Evolutionary conservation across 2,797 vertebrate species (phyloP).

Genomic region (Varecia variegata): DNA sequence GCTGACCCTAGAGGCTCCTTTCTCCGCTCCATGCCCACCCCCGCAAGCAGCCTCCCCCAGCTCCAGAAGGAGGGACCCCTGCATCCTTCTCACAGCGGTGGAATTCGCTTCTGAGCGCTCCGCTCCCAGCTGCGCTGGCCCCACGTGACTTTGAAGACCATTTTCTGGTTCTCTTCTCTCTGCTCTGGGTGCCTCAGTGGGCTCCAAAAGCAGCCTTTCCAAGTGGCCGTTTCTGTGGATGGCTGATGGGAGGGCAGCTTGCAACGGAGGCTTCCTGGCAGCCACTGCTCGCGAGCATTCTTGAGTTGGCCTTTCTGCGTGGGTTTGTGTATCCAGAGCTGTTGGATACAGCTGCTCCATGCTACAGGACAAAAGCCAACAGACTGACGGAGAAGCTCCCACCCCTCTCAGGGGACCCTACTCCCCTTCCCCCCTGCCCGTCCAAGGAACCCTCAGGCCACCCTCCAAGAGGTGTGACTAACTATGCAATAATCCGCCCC

Average conservation of each 20-base stretch:
- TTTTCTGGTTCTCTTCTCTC: background rate
- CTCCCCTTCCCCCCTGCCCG: background rate
- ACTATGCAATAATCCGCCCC: conserved; percentile 84
- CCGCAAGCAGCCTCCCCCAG: background rate
- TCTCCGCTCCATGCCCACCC: background rate
- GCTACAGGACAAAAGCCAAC: background rate
- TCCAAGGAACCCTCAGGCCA: conserved; percentile 8
- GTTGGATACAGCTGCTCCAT: conserved; percentile 46
- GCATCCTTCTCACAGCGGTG: background rate
- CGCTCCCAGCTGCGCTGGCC: background rate
- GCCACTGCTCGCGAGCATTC: background rate
- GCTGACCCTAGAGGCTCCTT: background rate
- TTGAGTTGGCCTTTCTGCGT: background rate
- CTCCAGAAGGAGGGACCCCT: background rate
- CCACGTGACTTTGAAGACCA: background rate
- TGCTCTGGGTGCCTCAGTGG: background rate
- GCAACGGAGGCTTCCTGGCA: background rate
- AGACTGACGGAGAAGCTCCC: background rate
- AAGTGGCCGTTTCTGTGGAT: background rate
- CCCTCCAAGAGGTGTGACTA: conserved; percentile 55
- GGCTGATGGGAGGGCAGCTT: background rate
- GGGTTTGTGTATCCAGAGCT: conserved; percentile 27
- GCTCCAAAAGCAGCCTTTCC: background rate
- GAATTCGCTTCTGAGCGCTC: background rate
- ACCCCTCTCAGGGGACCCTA: conserved; percentile 28